A percentile compares a stretch with the other conserved stretches of the same genome.
Conservation (phyloP, 2,113 vertebrate genomes). For the Misgurnus anguillicaudatus region DNA sequence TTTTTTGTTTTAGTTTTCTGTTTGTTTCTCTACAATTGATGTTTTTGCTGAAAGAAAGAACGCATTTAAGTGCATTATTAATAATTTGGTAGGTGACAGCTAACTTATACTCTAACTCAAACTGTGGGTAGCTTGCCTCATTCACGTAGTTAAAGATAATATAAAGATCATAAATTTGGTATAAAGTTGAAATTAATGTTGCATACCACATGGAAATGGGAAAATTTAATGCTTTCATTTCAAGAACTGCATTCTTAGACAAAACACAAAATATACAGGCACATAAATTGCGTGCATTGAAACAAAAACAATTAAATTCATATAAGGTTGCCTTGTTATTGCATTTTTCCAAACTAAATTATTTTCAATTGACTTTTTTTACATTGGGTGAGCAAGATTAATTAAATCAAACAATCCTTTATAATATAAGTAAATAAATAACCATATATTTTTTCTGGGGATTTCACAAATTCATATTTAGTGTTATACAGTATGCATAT, state of each 20-base stretch:
- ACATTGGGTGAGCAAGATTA: background rate
- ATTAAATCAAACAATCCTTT: background rate
- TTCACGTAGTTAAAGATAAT: slow-evolving; percentile 26
- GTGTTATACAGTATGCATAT: slow-evolving; percentile 18
- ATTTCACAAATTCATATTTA: background rate
- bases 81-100: too few species aligned
- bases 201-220: slow-evolving; percentile 46
- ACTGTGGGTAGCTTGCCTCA: slow-evolving; percentile 2
- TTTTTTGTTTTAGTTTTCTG: background rate
- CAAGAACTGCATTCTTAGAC: slow-evolving; percentile 35
- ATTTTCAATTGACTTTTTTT: background rate
- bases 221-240: slow-evolving; percentile 31
- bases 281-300: slow-evolving; percentile 48
- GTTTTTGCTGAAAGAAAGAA: slow-evolving; percentile 2
- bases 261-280: slow-evolving; percentile 33
- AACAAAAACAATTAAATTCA: slow-evolving; percentile 25
- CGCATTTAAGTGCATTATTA: background rate
- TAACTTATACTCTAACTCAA: slow-evolving; percentile 18
- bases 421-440: background rate
- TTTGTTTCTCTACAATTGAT: too few species aligned
- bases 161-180: slow-evolving; percentile 21
- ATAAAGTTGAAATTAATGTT: slow-evolving; percentile 28
- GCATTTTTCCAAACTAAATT: background rate
- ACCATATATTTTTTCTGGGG: background rate
- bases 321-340: background rate